Evolutionary conservation across 2,797 vertebrate genomes (phyloP), one percentile per base, ranked within the genome.

Genomic region (Vespertilio murinus): DNA sequence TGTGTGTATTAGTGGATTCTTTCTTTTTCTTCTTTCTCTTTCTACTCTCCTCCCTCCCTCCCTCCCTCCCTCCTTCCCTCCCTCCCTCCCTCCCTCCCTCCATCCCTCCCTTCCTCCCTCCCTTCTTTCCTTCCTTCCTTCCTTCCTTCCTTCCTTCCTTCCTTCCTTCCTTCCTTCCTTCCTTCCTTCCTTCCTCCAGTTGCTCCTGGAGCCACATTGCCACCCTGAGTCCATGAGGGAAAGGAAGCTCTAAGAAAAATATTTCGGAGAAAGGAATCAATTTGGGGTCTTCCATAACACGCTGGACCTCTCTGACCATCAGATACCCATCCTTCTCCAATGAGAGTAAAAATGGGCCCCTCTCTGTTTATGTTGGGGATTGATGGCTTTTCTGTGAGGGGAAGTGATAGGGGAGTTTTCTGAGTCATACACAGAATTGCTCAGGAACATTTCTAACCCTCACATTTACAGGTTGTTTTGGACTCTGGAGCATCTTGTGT

Each of bases 181-280:
- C 54, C 22, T 23, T 22, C 52, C 20, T 54, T 8, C 52, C 20
- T 54, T 9, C 52, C 20, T 54, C n/a, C n/a, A n/a, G 35, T 11
- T 35, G 10, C 94, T 95, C 11, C 45, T 93, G 52, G 65, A 82
- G 70, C 80, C 86, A 47, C 74, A 91, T 83, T 95, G 93, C 93
- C 94, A 86, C 83, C 95, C 11, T 89, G 94, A 94, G 93, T 90
- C 56, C 75, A 69, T 28, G 64, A 4, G 25, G 71, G 35, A 3
- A 73, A 78, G 81, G 52, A 54, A 54, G 52, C 52, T 54, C 52
- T 54, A 54, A 54, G 52, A 54, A 54, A 20, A 54, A 9, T 40
- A 33, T 75, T 78, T 56, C 2, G 65, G 14, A 28, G 45, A 25
- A 61, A 67, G 42, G 2, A n/a, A 22, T 13, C 38, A 12, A 38